Evolutionary conservation across 2,113 vertebrate genomes (phyloP), one percentile per base, ranked within the genome.

Genomic region (Tiliqua scincoides): DNA sequence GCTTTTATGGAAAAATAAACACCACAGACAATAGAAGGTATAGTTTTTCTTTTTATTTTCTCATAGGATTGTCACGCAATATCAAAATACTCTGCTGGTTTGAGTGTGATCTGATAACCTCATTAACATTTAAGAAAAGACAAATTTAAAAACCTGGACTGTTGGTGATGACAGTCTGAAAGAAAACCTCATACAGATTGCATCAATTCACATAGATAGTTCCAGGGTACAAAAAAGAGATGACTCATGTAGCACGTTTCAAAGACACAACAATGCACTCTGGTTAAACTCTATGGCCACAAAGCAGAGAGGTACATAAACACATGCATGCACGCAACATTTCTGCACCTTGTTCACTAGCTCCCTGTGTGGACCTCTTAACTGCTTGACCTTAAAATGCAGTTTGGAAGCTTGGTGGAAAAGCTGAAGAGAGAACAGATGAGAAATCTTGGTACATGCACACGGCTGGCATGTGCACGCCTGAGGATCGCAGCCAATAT

Each of bases 61-160:
- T 61, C 20, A 73, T 57, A 87, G 72, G 75, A 88, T 35, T 88
- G 65, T 62, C 82, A 87, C 35, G 57, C 20, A 87, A 83, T 37
- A 81, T 10, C 48, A 76, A 35, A 87, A 91, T 65, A 89, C 76
- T 84, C 82, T 84, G 87, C 83, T 85, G 83, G 81, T 70, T 84
- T 74, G 6, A 80, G 73, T 83, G 18, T 23, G 65, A 85, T 12
- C 61, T 1, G 1, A 78, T 75, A 89, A 67, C 67, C 90, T 83
- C 54, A 40, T 85, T 79, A 40, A 72, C 85, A 80, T 89, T 84
- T 84, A 27, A 65, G 79, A 85, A 91, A 72, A 59, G 72, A 83
- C 68, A 48, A 48, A 74, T 27, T 87, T 88, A 89, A 90, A 92
- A 88, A 89, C 40, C 70, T 71, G 80, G 80, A 90, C 87, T n/a